A percentile compares a stretch with the other conserved stretches of the same genome.
phyloP scores from a whole-genome alignment of 1,140 invertebrate species.

The Drosophila pachea region DNA sequence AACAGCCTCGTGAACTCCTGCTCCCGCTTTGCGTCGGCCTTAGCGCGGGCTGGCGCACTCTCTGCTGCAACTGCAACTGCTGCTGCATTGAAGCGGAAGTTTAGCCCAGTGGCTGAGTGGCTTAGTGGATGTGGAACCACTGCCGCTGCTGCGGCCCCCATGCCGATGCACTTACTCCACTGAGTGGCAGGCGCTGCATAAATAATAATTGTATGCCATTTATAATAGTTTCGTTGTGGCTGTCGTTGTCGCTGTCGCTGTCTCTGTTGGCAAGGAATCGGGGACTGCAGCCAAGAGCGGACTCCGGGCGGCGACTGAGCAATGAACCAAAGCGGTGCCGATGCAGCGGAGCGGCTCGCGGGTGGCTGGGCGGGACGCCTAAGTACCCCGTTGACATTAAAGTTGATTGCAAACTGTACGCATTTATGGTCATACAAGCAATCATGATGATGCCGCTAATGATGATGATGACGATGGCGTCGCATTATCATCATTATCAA shows the following conservation, averaged over 20 bases:
- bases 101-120: conserved; percentile 20
- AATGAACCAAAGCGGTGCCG: conserved; percentile 50
- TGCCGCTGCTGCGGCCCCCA: conserved; percentile 11
- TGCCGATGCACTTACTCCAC: conserved; percentile 18
- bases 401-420: conserved; percentile 74
- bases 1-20: too few species aligned
- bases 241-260: conserved; percentile 16
- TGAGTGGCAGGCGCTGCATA: conserved; percentile 57
- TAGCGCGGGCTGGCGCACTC: not conserved
- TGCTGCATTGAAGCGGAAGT: conserved; percentile 31
- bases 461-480: conserved; percentile 41
- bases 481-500: conserved; percentile 59
- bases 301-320: conserved; percentile 35
- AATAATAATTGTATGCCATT: conserved; percentile 66
- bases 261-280: conserved; percentile 45
- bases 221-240: conserved; percentile 55
- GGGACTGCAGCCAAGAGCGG: conserved; percentile 17
- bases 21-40: too few species aligned
- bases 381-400: conserved; percentile 63
- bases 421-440: conserved; percentile 47
- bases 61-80: not conserved
- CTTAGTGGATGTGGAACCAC: conserved; percentile 22
- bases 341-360: not conserved
- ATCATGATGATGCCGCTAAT: conserved; percentile 23
- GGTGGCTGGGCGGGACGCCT: conserved; percentile 18